Evolutionary conservation across 2,888 invertebrate genomes (phyloP).

Genomic region (Stenodema calcarata): DNA sequence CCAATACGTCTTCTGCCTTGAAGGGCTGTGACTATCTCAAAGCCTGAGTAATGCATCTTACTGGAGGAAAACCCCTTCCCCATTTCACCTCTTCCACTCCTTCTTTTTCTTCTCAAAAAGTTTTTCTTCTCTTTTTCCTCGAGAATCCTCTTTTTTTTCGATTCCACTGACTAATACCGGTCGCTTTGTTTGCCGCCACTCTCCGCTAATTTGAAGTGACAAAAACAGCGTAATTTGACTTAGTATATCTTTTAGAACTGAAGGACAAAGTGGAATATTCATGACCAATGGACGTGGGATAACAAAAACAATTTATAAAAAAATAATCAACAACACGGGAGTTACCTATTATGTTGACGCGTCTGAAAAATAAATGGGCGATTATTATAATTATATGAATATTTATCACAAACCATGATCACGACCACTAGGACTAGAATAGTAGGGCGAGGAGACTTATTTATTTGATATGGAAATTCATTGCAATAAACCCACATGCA

Average conservation of each 20-base stretch:
- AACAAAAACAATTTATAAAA: no score
- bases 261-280: background rate
- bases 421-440: no score
- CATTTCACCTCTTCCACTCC: background rate
- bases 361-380: no score
- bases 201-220: constrained; percentile 33
- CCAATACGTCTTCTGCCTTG: constrained; percentile 40
- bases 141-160: background rate
- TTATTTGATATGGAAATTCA: no score
- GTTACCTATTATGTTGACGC: no score
- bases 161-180: background rate
- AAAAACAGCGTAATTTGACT: constrained; percentile 29
- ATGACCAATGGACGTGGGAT: no score
- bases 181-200: constrained; percentile 24
- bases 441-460: no score
- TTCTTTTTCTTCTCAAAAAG: background rate
- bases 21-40: constrained; percentile 45
- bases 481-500: no score
- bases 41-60: constrained; percentile 45
- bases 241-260: background rate
- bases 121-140: background rate
- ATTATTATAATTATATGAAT: no score
- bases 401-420: no score
- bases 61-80: background rate
- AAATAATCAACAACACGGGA: no score